Evolutionary conservation across 2,113 vertebrate species (phyloP).

Genomic region (Murina feae): DNA sequence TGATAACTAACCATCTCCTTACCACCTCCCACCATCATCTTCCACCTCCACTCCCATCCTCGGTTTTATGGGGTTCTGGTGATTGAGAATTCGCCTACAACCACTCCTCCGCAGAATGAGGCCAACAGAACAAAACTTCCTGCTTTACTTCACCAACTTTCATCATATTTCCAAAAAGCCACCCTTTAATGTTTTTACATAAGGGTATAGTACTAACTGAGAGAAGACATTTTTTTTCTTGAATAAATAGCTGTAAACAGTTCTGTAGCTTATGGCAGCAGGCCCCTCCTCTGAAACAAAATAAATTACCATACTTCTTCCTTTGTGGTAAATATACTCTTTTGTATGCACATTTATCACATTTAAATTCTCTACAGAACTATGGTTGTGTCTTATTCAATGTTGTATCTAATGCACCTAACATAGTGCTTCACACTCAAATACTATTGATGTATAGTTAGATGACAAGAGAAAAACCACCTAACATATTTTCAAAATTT

Average conservation of each 20-base stretch:
- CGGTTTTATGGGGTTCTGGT: too few relatives aligned
- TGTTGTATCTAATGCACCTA: not conserved
- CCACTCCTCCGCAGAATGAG: not conserved
- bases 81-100: not conserved
- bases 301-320: constrained; percentile 2
- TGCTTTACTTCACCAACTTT: not conserved
- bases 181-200: not conserved
- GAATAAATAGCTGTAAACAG: not conserved
- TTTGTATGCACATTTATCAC: constrained; percentile 39
- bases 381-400: not conserved
- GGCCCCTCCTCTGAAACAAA: not conserved
- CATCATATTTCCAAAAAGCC: not conserved
- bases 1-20: not conserved
- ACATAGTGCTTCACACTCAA: constrained; percentile 12
- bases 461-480: constrained; percentile 20
- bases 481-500: not conserved
- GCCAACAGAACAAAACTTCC: not conserved
- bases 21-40: not conserved
- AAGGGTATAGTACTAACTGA: not conserved
- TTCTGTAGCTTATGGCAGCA: not conserved
- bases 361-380: constrained; percentile 29
- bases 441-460: not conserved
- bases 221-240: not conserved
- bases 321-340: not conserved
- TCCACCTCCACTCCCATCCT: not conserved